phyloP scores from a whole-genome alignment of 2,113 vertebrate species.

The Hystrix brachyura region DNA sequence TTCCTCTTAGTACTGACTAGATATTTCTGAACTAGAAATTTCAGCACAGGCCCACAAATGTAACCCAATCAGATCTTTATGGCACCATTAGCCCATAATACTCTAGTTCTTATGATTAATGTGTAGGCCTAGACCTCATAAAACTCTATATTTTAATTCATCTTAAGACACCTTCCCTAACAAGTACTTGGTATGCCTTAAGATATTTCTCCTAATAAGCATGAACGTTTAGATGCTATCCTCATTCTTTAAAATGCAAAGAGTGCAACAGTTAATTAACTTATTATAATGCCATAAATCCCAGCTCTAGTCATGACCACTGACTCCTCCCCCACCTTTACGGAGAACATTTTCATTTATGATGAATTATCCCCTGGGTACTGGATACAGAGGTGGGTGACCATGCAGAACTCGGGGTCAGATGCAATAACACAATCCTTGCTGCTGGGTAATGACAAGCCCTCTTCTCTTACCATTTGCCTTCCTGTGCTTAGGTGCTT shows the following conservation, averaged over 20 bases:
- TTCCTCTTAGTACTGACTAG: not conserved
- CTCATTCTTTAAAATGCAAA: conserved; percentile 85
- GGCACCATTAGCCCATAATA: conserved; percentile 73
- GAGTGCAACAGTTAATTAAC: conserved; percentile 89
- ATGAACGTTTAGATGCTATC: conserved; percentile 80
- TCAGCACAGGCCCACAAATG: conserved; percentile 39
- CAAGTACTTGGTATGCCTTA: conserved; percentile 69
- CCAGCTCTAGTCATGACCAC: conserved; percentile 82
- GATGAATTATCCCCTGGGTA: conserved; percentile 85
- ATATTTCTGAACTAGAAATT: conserved; percentile 61
- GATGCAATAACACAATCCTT: conserved; percentile 76
- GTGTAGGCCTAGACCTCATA: conserved; percentile 71
- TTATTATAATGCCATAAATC: conserved; percentile 89
- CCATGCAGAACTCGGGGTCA: conserved; percentile 85
- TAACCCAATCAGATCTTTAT: conserved; percentile 71
- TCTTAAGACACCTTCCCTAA: conserved; percentile 72
- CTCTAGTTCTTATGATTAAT: conserved; percentile 80
- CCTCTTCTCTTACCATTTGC: conserved; percentile 68
- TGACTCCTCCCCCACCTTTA: conserved; percentile 83
- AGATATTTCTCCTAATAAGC: conserved; percentile 83
- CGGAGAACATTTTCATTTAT: conserved; percentile 80
- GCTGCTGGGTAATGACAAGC: conserved; percentile 82
- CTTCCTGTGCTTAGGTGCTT: conserved; percentile 73
- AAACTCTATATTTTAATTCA: conserved; percentile 80
- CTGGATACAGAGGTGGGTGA: conserved; percentile 85